Evolutionary conservation across 2,797 vertebrate genomes (phyloP).

Genomic region (Microtus obscurus): DNA sequence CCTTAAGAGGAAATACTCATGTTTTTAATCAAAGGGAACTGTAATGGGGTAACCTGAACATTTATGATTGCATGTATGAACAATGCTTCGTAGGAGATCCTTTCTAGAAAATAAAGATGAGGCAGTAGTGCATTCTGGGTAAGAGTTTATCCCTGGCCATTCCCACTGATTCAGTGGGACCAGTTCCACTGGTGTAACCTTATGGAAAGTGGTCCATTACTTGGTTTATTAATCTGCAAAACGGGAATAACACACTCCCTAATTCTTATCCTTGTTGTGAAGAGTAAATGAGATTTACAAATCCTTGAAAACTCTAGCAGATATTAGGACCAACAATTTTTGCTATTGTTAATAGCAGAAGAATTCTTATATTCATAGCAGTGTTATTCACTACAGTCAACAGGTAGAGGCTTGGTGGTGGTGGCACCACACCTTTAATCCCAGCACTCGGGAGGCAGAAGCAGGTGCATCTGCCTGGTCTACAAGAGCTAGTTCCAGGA

Average conservation of each 20-base stretch:
- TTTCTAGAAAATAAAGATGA: constrained; percentile 53
- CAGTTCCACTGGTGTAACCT: not conserved
- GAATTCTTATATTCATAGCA: constrained; percentile 18
- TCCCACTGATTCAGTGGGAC: not conserved
- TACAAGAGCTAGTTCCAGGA: no score
- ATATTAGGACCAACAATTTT: constrained; percentile 1
- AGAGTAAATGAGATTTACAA: constrained; percentile 37
- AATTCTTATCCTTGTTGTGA: not conserved
- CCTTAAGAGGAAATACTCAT: constrained; percentile 37
- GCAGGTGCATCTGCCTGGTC: no score
- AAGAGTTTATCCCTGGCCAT: not conserved
- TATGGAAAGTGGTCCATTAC: not conserved
- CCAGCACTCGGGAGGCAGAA: no score
- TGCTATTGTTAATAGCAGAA: constrained; percentile 13
- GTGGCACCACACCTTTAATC: no score
- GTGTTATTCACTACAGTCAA: no score
- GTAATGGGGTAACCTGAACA: constrained; percentile 26
- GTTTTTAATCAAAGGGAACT: constrained; percentile 69
- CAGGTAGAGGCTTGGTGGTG: not conserved
- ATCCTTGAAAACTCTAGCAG: constrained; percentile 7
- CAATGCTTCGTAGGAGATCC: constrained; percentile 7
- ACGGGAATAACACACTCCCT: constrained; percentile 9
- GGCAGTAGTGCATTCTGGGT: not conserved
- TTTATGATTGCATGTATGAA: constrained; percentile 22
- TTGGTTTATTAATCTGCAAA: constrained; percentile 62